Conservation (phyloP, 2,888 invertebrate genomes). For the Melanophora roralis region DNA sequence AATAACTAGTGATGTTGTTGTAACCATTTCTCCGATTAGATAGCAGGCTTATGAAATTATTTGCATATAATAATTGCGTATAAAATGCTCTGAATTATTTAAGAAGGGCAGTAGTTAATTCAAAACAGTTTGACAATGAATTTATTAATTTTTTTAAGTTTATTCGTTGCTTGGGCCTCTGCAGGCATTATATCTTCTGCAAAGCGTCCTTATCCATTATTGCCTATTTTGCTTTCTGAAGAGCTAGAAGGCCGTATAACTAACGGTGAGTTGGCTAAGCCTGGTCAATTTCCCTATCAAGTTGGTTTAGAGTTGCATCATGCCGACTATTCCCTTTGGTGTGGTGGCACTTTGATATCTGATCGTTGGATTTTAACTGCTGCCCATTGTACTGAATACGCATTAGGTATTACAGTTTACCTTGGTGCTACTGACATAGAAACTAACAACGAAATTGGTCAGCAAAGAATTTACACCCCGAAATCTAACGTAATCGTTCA, state of each 20-base stretch:
- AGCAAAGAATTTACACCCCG: slow-evolving; percentile 54
- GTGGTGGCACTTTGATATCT: slow-evolving; percentile 72
- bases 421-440: slow-evolving; percentile 65
- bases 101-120: slow-evolving; percentile 15
- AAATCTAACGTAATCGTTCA: slow-evolving; percentile 64
- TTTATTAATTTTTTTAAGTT: slow-evolving; percentile 58
- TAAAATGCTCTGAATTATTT: not conserved
- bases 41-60: not conserved
- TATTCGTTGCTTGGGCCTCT: slow-evolving; percentile 56
- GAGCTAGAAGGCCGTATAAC: slow-evolving; percentile 66
- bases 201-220: slow-evolving; percentile 14
- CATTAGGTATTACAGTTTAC: slow-evolving; percentile 61
- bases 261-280: slow-evolving; percentile 62
- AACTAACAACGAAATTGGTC: too few relatives aligned
- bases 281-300: slow-evolving; percentile 67
- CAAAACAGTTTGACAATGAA: slow-evolving; percentile 59
- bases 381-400: slow-evolving; percentile 71
- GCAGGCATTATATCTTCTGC: slow-evolving; percentile 50
- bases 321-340: too few relatives aligned
- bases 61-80: not conserved
- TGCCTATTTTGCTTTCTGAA: slow-evolving; percentile 57
- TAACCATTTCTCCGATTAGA: too few relatives aligned
- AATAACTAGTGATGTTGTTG: too few relatives aligned
- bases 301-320: slow-evolving; percentile 68
- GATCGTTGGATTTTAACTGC: slow-evolving; percentile 71